Conservation (phyloP, 2,888 invertebrate species). For the Volucella zonaria region DNA sequence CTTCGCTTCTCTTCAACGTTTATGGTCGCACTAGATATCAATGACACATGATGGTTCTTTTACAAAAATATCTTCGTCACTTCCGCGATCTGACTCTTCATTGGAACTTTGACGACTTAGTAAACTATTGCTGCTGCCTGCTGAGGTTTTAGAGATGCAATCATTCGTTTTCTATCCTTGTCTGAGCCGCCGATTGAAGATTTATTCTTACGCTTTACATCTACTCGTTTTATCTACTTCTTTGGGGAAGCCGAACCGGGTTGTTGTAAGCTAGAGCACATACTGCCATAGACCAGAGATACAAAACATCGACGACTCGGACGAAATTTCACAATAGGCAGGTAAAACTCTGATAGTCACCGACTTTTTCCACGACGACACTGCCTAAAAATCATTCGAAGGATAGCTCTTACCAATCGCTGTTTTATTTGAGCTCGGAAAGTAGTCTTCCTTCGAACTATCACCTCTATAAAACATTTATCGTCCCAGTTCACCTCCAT, state of each 20-base stretch:
- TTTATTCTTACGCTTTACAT: constrained; percentile 72
- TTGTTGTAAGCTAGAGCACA: no score
- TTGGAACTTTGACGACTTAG: constrained; percentile 68
- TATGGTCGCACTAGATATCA: constrained; percentile 76
- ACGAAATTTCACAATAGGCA: no score
- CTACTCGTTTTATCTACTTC: constrained; percentile 73
- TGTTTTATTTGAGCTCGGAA: no score
- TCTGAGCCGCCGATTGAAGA: constrained; percentile 56
- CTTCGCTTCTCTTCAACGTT: constrained; percentile 81
- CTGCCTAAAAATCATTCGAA: no score
- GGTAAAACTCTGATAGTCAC: no score
- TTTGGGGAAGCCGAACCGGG: constrained; percentile 75
- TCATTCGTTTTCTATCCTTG: constrained; percentile 80
- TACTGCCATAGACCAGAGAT: no score
- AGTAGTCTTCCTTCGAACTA: no score
- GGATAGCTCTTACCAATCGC: no score
- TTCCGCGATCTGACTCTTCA: constrained; percentile 75
- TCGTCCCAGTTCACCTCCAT: no score
- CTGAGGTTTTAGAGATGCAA: constrained; percentile 82
- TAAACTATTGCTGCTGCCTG: constrained; percentile 81
- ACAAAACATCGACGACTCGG: no score
- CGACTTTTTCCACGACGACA: no score
- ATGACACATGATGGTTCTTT: constrained; percentile 65
- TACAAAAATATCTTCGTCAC: constrained; percentile 78
- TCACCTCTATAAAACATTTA: no score